Percentiles rank a stretch among this genome's conserved stretches.
phyloP scores from a whole-genome alignment of 2,888 invertebrate species.

The Agrochola lychnidis region DNA sequence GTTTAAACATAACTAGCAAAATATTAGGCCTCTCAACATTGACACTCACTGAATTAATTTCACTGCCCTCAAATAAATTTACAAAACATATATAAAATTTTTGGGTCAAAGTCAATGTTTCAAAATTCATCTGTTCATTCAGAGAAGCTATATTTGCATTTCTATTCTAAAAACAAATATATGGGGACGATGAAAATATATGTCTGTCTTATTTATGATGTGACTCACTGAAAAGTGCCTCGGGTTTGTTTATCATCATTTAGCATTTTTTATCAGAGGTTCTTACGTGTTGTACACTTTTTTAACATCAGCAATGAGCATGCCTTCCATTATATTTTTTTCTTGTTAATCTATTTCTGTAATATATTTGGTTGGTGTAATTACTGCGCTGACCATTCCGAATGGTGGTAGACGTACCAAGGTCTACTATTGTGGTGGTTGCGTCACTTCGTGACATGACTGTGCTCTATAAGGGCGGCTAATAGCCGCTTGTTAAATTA shows the following conservation, averaged over 20 bases:
- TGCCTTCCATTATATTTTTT: constrained; percentile 61
- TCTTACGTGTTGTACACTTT: constrained; percentile 34
- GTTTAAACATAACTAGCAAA: background rate
- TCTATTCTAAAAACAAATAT: constrained; percentile 30
- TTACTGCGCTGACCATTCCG: constrained; percentile 47
- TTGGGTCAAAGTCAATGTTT: constrained; percentile 37
- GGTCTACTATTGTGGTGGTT: constrained; percentile 79
- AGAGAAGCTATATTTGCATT: constrained; percentile 15
- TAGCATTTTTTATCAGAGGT: constrained; percentile 61
- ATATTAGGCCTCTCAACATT: background rate
- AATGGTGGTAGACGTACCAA: constrained; percentile 65
- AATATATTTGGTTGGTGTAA: constrained; percentile 67
- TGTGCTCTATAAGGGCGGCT: constrained; percentile 76
- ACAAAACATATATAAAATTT: background rate
- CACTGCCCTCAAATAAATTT: background rate
- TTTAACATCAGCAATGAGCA: constrained; percentile 34
- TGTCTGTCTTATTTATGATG: constrained; percentile 43
- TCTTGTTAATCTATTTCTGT: constrained; percentile 73
- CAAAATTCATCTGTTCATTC: constrained; percentile 34
- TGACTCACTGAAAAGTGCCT: constrained; percentile 59
- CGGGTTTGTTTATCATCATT: constrained; percentile 73
- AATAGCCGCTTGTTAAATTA: constrained; percentile 80
- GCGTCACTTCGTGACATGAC: constrained; percentile 74
- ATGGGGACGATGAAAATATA: constrained; percentile 26
- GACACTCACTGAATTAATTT: background rate